Percentiles rank a stretch among this genome's conserved stretches.
Conservation (phyloP, 2,888 invertebrate genomes). For the Pollenia angustigena region DNA sequence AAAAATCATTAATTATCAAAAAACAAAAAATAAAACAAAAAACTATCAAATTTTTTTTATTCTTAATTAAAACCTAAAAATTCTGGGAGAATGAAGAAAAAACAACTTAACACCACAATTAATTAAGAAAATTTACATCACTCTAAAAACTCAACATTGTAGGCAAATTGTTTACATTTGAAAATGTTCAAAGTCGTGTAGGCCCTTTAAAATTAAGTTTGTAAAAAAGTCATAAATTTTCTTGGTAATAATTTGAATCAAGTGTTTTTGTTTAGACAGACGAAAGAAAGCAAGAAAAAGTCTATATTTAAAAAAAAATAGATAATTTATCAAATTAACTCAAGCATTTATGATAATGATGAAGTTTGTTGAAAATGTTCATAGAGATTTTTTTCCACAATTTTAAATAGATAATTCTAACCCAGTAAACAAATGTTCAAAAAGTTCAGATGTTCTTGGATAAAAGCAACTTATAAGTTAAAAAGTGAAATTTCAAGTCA, state of each 20-base stretch:
- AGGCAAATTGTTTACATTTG: conserved; percentile 26
- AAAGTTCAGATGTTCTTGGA: no score
- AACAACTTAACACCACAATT: conserved; percentile 64
- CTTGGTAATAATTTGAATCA: conserved; percentile 22
- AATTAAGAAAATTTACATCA: conserved; percentile 70
- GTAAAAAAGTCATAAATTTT: conserved; percentile 54
- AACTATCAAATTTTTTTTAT: conserved; percentile 27
- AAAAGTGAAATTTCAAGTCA: no score
- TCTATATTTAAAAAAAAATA: conserved; percentile 21
- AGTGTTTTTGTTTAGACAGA: conserved; percentile 63
- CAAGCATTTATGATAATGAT: conserved; percentile 75
- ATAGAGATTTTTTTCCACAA: background rate
- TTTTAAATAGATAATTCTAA: background rate
- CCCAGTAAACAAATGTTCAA: conserved; percentile 3
- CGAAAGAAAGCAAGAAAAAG: conserved; percentile 11
- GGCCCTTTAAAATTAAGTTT: conserved; percentile 21
- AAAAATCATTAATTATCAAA: conserved; percentile 54
- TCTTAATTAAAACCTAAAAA: conserved; percentile 55
- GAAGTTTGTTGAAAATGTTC: conserved; percentile 1
- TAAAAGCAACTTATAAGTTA: no score
- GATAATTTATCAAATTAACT: conserved; percentile 81
- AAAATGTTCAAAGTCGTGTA: background rate
- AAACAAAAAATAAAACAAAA: conserved; percentile 40
- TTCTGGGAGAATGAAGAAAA: conserved; percentile 23
- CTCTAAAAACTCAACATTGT: conserved; percentile 9